Evolutionary conservation across 2,797 vertebrate genomes (phyloP), one percentile per base, ranked within the genome.

Genomic region (Mico argentatus): DNA sequence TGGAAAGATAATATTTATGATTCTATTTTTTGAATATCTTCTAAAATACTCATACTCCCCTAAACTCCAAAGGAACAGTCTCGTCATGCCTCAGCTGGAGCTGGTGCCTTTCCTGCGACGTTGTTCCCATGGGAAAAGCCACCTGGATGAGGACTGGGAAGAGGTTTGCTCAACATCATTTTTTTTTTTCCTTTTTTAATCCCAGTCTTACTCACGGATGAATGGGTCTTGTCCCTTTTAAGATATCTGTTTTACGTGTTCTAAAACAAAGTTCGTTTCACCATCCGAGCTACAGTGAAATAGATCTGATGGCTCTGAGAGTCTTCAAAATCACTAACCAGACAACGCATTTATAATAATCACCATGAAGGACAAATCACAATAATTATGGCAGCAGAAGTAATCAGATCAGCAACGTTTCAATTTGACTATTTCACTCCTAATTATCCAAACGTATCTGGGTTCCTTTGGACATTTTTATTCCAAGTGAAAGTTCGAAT

Each of bases 401-500:
- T 24, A 44, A 92, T 90, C 41, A 70, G 48, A 94, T 85, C 36
- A 73, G 46, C 46, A 75, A 76, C 64, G 7, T 72, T 95, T 88
- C 59, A 33, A 22, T 83, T 75, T 80, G 61, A 86, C 12, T 72
- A 59, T 79, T 75, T 88, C 76, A 92, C 19, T 73, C 41, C 61
- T 85, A 64, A 52, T 26, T 9, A 48, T 15, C 11, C 50, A 91
- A 12, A 39, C 22, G 10, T 36, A 88, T 83, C 86, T 88, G 67
- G 5, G 24, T 36, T 95, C 55, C 36, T 86, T 70, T 13, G 30
- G 36, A 85, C 4, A 82, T 24, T 61, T 83, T 96, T 57, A 70
- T 92, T 95, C 27, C 57, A 55, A 93, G 91, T 27, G 57, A 46
- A 95, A 88, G 20, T 79, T 88, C 2, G 41, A 86, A 91, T 64